Percentiles rank a stretch among this genome's conserved stretches.
Conservation (phyloP, 2,888 invertebrate species). For the Calameuta pallipes region DNA sequence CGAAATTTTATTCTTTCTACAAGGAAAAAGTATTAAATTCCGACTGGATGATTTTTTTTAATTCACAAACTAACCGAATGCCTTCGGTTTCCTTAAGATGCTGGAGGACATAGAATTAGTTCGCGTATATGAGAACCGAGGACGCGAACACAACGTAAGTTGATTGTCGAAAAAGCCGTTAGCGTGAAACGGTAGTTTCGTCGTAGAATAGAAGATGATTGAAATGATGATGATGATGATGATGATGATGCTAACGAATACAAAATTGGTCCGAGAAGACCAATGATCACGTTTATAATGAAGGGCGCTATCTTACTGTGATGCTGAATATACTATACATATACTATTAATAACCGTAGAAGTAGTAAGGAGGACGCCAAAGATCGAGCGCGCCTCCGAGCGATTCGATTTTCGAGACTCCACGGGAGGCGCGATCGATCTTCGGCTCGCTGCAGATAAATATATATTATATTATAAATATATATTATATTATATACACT, state of each 20-base stretch:
- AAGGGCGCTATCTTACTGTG: constrained; percentile 66
- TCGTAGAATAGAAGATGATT: neutral
- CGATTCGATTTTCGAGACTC: neutral
- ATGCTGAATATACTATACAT: constrained; percentile 62
- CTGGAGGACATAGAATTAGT: neutral
- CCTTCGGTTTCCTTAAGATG: neutral
- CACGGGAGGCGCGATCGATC: neutral
- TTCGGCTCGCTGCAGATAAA: neutral
- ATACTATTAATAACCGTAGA: constrained; percentile 29
- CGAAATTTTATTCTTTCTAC: neutral
- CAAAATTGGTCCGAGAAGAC: neutral
- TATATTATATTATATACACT: neutral
- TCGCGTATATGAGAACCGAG: neutral
- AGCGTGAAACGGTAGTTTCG: neutral
- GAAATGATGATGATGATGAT: too few species aligned
- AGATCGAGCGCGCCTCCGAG: neutral
- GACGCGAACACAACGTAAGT: neutral
- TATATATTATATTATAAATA: neutral
- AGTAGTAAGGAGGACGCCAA: constrained; percentile 7
- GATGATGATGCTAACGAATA: neutral
- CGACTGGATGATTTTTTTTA: neutral
- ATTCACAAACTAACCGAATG: neutral
- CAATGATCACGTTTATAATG: constrained; percentile 44
- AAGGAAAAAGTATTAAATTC: neutral
- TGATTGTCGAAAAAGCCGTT: neutral